phyloP scores from a whole-genome alignment of 2,113 vertebrate genomes.

The Herpailurus yagouaroundi region DNA sequence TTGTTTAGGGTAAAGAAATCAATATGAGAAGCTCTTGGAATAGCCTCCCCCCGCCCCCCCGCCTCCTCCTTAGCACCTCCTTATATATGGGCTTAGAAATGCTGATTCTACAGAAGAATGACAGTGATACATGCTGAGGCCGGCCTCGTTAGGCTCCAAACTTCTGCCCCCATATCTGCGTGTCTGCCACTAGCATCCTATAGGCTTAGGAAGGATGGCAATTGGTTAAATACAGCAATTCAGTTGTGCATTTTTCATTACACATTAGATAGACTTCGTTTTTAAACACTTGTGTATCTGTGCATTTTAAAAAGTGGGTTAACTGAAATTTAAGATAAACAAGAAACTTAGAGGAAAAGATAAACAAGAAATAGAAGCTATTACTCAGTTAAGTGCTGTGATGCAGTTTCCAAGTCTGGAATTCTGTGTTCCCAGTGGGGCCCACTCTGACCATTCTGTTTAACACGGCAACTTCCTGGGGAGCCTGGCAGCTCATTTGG shows the following conservation, averaged over 20 bases:
- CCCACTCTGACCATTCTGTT: not conserved
- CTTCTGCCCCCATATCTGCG: not conserved
- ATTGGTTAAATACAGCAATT: conserved; percentile 5
- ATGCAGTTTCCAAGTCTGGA: not conserved
- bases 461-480: too few relatives aligned
- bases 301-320: not conserved
- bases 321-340: not conserved
- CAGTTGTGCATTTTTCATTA: conserved; percentile 45
- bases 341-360: not conserved
- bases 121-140: conserved; percentile 87
- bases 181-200: not conserved
- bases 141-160: conserved; percentile 65
- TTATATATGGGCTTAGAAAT: conserved; percentile 82
- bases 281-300: not conserved
- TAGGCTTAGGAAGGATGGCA: not conserved
- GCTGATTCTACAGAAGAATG: conserved; percentile 87
- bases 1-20: conserved; percentile 89
- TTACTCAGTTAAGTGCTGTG: not conserved
- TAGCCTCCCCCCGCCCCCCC: conserved; percentile 51
- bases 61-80: conserved; percentile 73
- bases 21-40: conserved; percentile 83
- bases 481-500: too few relatives aligned
- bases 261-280: conserved; percentile 57
- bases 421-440: not conserved
- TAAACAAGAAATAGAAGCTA: not conserved